Base-by-base conservation (phyloP, 2,888 invertebrate genomes). In the Capitulum mitella region DNA sequence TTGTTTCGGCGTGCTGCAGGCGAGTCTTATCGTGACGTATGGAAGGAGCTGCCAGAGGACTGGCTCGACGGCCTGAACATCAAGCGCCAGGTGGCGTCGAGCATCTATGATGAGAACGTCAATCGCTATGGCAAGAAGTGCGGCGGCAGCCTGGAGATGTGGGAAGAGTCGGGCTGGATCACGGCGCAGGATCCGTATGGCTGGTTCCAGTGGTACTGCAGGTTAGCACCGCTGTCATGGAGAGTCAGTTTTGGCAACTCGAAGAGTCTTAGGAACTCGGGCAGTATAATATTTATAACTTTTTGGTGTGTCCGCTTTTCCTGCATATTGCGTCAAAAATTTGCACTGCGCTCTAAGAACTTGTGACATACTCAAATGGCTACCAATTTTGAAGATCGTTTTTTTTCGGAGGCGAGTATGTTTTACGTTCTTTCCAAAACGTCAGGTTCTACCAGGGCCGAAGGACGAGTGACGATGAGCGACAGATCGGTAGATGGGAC, bases 161-260 rank as follows among this genome's bases (percentile, higher is more conserved):
- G 80, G 80, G 80, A 80, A 32, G 34, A 78, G 70, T 79, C 79
- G 43, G 80, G 80, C 12, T 80, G 80, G 80, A 80, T 80, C 43
- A 22, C 61, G 48, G 78, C 64, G 14, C 80, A 80, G 75, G 80
- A 80, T 76, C 80, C 80, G 2, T 80, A 80, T 76, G 80, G 80
- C 46, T 80, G 80, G 80, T 80, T 80, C 77, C 79, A 79, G 78
- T 80, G 80, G 80, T 80, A 80, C 77, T 80, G 80, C 75, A 78
- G 80, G 78, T 80, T n/a, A n/a, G 79, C n/a, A n/a, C n/a, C n/a
- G n/a, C n/a, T n/a, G n/a, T n/a, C n/a, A n/a, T n/a, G n/a, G n/a
- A n/a, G n/a, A n/a, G n/a, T n/a, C n/a, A n/a, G n/a, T n/a, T n/a
- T n/a, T n/a, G n/a, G n/a, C n/a, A n/a, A n/a, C n/a, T n/a, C n/a